Evolutionary conservation across 2,113 vertebrate genomes (phyloP).

Genomic region (Oreochromis tanganicae): DNA sequence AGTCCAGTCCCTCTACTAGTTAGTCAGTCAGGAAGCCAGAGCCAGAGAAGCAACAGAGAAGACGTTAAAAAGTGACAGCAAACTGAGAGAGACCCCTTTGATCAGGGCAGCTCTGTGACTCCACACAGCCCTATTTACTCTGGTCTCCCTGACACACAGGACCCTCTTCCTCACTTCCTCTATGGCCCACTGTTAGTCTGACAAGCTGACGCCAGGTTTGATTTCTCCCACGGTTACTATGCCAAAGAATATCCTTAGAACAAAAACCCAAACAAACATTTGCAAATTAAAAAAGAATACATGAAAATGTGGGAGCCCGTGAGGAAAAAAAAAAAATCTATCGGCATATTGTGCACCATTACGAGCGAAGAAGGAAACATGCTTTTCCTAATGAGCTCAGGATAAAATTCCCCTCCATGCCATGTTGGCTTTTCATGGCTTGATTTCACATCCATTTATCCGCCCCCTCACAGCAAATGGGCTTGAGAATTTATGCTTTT

Average conservation of each 20-base stretch:
- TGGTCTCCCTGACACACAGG: conserved; percentile 43
- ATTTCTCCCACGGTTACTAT: conserved; percentile 40
- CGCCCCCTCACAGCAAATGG: conserved; percentile 57
- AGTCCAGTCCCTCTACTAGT: conserved; percentile 2
- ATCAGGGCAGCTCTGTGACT: conserved; percentile 50
- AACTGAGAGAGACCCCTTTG: conserved; percentile 49
- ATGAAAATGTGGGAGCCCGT: conserved; percentile 10
- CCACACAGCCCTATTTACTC: conserved; percentile 54
- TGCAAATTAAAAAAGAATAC: conserved; percentile 28
- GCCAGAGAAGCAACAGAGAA: conserved; percentile 9
- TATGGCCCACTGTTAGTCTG: conserved; percentile 41
- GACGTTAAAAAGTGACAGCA: conserved; percentile 32
- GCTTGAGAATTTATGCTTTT: conserved; percentile 56
- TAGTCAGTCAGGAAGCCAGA: neutral
- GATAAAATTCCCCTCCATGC: conserved; percentile 55
- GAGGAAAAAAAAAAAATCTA: neutral
- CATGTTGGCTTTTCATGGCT: conserved; percentile 64
- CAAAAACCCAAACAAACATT: conserved; percentile 39
- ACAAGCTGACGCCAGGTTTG: conserved; percentile 31
- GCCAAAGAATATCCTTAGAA: conserved; percentile 29
- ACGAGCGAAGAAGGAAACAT: conserved; percentile 15
- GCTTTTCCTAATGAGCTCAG: conserved; percentile 69
- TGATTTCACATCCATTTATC: conserved; percentile 72
- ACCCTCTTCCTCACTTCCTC: conserved; percentile 40
- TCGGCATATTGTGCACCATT: conserved; percentile 44